Conservation (phyloP, 2,797 vertebrate species). For the Pangasius djambal region DNA sequence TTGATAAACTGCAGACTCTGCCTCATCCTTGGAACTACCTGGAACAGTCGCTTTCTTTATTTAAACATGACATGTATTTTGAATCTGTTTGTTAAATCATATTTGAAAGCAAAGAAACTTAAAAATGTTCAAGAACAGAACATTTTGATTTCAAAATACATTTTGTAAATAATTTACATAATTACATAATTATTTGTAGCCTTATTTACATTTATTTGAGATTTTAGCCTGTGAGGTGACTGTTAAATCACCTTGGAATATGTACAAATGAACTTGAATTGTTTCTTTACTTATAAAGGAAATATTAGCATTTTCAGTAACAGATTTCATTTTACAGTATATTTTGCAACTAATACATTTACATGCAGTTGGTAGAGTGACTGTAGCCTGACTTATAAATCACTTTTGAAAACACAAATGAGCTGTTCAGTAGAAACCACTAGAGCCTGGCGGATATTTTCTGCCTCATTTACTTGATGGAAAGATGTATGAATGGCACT, state of each 20-base stretch:
- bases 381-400: not conserved
- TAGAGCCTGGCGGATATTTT: slow-evolving; percentile 14
- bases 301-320: not conserved
- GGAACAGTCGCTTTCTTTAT: too few relatives aligned
- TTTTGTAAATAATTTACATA: not conserved
- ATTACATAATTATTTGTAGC: not conserved
- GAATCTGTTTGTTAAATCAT: slow-evolving; percentile 4
- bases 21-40: not conserved
- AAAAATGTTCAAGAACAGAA: not conserved
- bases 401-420: not conserved
- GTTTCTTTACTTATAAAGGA: not conserved
- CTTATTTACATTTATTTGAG: not conserved
- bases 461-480: slow-evolving; percentile 29
- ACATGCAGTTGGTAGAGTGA: not conserved
- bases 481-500: slow-evolving; percentile 3
- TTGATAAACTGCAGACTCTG: not conserved
- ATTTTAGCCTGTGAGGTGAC: not conserved
- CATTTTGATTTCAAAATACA: not conserved
- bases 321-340: not conserved
- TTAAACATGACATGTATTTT: not conserved
- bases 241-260: not conserved
- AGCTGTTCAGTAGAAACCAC: not conserved
- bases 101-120: not conserved
- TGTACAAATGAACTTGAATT: not conserved
- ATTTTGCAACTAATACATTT: not conserved